phyloP scores from a whole-genome alignment of 2,113 vertebrate species.

The Hoplias malabaricus region DNA sequence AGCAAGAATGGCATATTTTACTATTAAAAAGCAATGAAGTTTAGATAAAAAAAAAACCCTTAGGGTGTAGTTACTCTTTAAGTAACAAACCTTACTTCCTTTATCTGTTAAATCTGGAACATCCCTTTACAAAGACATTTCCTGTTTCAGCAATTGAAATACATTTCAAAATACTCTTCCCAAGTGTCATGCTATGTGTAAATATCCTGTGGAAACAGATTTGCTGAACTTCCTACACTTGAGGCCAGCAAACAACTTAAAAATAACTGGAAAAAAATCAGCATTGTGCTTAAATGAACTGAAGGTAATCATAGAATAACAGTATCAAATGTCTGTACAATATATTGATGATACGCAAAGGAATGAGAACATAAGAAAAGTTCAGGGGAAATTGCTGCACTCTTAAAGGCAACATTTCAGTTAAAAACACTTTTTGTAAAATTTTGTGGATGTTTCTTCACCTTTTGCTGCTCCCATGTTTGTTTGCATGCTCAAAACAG shows the following conservation, averaged over 20 bases:
- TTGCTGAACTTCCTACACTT: neutral
- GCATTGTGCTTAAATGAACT: neutral
- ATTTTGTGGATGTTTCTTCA: too few relatives aligned
- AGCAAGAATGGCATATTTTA: too few relatives aligned
- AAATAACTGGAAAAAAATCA: neutral
- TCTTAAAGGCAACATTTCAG: too few relatives aligned
- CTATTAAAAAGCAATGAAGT: too few relatives aligned
- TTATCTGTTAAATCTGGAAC: neutral
- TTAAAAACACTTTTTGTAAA: too few relatives aligned
- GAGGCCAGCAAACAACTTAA: neutral
- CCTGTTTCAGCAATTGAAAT: slow-evolving; percentile 34
- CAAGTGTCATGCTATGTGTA: neutral
- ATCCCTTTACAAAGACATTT: slow-evolving; percentile 26
- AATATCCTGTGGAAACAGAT: slow-evolving; percentile 17
- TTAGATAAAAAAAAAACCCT: too few relatives aligned
- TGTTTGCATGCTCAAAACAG: too few relatives aligned
- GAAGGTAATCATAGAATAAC: neutral
- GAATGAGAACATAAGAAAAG: neutral
- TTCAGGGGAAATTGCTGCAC: neutral
- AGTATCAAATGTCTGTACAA: neutral
- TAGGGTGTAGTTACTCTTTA: too few relatives aligned
- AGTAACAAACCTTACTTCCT: too few relatives aligned
- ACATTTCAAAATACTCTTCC: slow-evolving; percentile 21
- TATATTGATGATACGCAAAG: neutral
- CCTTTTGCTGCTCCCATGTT: too few relatives aligned